These are phyloP conservation scores for Raphicerus campestris DNA, from an alignment of 2,113 vertebrate species.

Conservation along the genomic window DNA sequence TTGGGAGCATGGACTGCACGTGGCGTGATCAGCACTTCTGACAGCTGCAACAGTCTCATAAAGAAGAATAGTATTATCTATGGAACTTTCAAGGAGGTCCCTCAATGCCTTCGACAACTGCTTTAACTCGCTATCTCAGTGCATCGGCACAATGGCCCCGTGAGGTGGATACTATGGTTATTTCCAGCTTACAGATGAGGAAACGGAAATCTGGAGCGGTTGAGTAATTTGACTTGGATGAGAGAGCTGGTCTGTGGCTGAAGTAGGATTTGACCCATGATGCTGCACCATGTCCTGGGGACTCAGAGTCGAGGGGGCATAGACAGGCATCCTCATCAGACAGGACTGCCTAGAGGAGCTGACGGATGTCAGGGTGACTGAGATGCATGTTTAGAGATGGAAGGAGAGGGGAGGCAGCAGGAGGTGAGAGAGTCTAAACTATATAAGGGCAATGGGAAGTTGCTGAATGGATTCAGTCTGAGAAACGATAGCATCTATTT, in stretches of 20 bases:
- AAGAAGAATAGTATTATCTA: neutral
- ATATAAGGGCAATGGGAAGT: neutral
- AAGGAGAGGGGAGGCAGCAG: neutral
- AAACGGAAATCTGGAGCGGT: neutral
- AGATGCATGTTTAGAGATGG: rapidly evolving
- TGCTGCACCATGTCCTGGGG: neutral
- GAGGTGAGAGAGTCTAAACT: neutral
- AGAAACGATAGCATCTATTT: neutral
- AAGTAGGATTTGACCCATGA: neutral
- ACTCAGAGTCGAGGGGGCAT: no score
- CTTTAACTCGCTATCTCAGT: neutral
- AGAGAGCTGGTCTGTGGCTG: neutral
- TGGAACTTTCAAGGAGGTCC: neutral
- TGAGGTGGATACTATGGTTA: neutral
- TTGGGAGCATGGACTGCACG: rapidly evolving
- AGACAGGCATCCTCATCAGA: neutral
- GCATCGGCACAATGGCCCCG: neutral
- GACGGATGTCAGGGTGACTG: neutral
- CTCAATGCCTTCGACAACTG: neutral
- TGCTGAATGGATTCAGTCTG: neutral
- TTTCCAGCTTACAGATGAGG: neutral
- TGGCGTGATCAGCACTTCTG: neutral
- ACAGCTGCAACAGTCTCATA: neutral
- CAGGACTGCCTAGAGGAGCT: neutral
- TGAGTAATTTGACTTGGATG: neutral